A percentile compares a stretch with the other conserved stretches of the same genome.
These are phyloP conservation scores for Drosophila bunnanda DNA, from an alignment of 2,888 invertebrate species.

Conservation along the genomic window DNA sequence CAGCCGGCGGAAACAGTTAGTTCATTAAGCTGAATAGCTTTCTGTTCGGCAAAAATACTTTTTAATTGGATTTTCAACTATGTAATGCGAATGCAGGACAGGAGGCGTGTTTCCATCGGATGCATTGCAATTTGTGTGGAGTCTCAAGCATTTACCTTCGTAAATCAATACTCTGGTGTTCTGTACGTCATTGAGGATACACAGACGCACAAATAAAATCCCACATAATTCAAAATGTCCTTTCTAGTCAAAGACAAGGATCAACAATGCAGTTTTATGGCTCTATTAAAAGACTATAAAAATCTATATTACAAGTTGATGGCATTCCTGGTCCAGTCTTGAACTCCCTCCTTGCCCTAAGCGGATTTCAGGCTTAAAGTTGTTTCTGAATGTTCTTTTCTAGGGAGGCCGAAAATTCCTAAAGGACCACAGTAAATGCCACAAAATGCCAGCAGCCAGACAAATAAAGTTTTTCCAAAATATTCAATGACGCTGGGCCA, in stretches of 20 bases:
- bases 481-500: constrained; percentile 13
- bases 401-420: constrained; percentile 11
- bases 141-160: constrained; percentile 1
- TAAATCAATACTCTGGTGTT: constrained; percentile 28
- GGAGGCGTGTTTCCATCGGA: neutral
- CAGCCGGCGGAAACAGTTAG: constrained; percentile 7
- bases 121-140: neutral
- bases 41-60: constrained; percentile 25
- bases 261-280: constrained; percentile 36
- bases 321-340: constrained; percentile 27
- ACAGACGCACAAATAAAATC: constrained; percentile 19
- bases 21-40: constrained; percentile 24
- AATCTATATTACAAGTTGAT: constrained; percentile 10
- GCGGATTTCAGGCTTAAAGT: constrained; percentile 56
- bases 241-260: constrained; percentile 8
- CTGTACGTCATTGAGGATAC: neutral
- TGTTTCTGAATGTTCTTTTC: constrained; percentile 14
- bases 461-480: constrained; percentile 33
- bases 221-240: constrained; percentile 28
- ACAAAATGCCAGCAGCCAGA: constrained; percentile 39
- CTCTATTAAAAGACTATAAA: constrained; percentile 34
- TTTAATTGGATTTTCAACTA: constrained; percentile 49
- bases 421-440: constrained; percentile 23
- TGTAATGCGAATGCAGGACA: constrained; percentile 25
- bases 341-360: constrained; percentile 36